Evolutionary conservation across 2,888 invertebrate species (phyloP), one percentile per base, ranked within the genome.

Genomic region (Polydrusus cervinus): DNA sequence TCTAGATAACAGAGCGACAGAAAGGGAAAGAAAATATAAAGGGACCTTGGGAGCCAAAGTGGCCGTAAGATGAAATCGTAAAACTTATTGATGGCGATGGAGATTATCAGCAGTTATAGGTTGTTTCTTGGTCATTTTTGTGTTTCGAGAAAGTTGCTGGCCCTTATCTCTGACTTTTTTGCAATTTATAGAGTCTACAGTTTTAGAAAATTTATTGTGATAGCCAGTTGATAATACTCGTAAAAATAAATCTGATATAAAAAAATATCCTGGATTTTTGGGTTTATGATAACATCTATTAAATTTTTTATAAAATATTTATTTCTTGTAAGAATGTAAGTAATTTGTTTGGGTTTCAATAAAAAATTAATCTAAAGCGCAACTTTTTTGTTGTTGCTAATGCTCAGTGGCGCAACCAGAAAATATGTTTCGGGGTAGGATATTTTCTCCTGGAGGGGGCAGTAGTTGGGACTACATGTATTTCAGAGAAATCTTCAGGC

Each of bases 81-180:
- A 84, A 85, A 85, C 83, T 86, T 86, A 86, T 86, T 83, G 85
- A 86, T 86, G 83, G 84, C 82, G 81, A 81, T 82, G 80, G 82
- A 85, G 85, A 85, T 85, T 85, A 85, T 85, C 84, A 83, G 84
- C 84, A 83, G 84, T 85, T 85, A 85, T 84, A 83, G 84, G 83
- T 84, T 85, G 84, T 84, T 83, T 83, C 81, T 81, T 84, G 84
- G 85, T 85, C 83, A 82, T 84, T 84, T 83, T 81, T 82, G 83
- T 83, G 84, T 85, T 84, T 83, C 82, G 80, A 80, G 80, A 83
- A 81, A 82, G 84, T 85, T 85, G 84, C 83, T 82, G 82, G 80
- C 81, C 82, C 84, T 84, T 82, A 82, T 83, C 82, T 80, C 71
- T 57, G 78, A 79, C 78, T 65, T 49, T 62, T 45, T 55, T 25